Conservation (phyloP, 2,797 vertebrate genomes). For the Acanthurus lineatus region DNA sequence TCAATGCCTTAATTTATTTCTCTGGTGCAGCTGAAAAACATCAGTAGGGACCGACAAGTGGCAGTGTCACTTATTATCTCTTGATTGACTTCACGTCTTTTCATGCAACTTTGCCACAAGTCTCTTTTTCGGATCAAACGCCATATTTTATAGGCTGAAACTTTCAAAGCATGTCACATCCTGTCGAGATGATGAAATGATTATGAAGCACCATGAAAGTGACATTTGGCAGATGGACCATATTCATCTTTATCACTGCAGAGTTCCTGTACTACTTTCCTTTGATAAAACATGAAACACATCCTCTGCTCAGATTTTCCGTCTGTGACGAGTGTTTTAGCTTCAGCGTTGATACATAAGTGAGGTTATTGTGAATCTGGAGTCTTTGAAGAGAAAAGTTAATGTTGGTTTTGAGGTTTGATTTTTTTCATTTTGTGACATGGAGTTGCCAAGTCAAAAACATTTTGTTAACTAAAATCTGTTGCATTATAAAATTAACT, state of each 20-base stretch:
- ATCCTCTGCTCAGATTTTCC: conserved; percentile 66
- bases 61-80: conserved; percentile 49
- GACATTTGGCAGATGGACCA: conserved; percentile 78
- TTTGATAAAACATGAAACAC: conserved; percentile 82
- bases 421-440: conserved; percentile 13
- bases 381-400: conserved; percentile 14
- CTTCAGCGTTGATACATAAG: conserved; percentile 5
- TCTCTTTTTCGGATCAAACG: conserved; percentile 69
- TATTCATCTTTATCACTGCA: conserved; percentile 73
- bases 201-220: conserved; percentile 78
- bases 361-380: conserved; percentile 8
- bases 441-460: not conserved
- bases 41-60: not conserved
- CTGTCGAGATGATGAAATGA: conserved; percentile 81
- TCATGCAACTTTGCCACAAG: conserved; percentile 54
- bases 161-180: conserved; percentile 74
- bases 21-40: not conserved
- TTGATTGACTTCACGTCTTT: conserved; percentile 52
- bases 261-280: conserved; percentile 71
- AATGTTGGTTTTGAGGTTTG: not conserved
- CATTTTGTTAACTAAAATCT: conserved; percentile 3
- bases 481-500: not conserved
- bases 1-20: conserved; percentile 26
- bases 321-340: conserved; percentile 65
- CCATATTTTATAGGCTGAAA: conserved; percentile 62